Base-by-base conservation (phyloP, 2,888 invertebrate genomes). In the Monochamus alternatus region DNA sequence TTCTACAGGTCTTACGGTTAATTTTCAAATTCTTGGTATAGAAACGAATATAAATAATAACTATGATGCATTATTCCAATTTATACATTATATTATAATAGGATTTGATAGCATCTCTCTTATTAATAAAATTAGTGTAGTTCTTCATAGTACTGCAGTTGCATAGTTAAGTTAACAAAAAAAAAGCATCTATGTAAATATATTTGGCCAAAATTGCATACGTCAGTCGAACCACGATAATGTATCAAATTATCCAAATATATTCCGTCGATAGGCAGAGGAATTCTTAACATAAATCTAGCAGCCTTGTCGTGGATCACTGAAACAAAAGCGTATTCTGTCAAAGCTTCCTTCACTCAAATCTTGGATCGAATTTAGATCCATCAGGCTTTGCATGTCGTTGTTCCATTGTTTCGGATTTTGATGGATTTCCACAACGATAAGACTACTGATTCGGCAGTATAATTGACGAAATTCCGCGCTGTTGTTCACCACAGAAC, bases 281-380 rank as follows among this genome's bases (percentile, higher is more conserved):
- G 69, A 67, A 75, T 64, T 73, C 73, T 75, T 73, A 66, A 75
- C 85, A 86, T 86, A 87, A 87, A 87, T 87, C 87, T 84, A 82
- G 81, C 80, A 78, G 82, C 78, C 83, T 85, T 87, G 87, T 87
- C 86, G 83, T 83, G 86, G 85, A 86, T 87, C 86, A 86, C 82
- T 81, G 83, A 86, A 86, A 87, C 87, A 87, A 88, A 87, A 85
- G 86, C 83, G 83, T 83, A 83, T 85, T 81, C 86, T 87, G 88
- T 88, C 88, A 87, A 83, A 84, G 85, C 84, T 84, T 83, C 77
- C 82, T 83, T 76, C 82, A 79, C 85, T 87, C 87, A 87, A 87
- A 86, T 86, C 86, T 85, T 83, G 83, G 84, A 87, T 87, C 87
- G 87, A 87, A 87, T 86, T 86, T 84, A 84, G 85, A 87, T 86